Evolutionary conservation across 1,140 invertebrate genomes (phyloP).

Genomic region (Chrysopa pallens): DNA sequence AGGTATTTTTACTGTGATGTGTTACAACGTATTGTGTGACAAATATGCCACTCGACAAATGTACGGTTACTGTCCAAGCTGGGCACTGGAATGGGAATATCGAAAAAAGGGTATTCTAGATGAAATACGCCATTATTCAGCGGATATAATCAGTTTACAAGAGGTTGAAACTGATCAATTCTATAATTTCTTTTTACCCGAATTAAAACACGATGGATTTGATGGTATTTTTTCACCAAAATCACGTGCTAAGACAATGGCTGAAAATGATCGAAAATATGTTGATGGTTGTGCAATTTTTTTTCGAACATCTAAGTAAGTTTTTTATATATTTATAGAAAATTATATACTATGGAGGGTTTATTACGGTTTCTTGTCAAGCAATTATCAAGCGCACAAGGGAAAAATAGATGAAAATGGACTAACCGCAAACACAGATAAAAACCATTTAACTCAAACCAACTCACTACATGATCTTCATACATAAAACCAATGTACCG

Average conservation of each 20-base stretch:
- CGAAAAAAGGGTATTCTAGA: constrained; percentile 94
- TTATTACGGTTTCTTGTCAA: not conserved
- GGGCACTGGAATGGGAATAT: constrained; percentile 97
- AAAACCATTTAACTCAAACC: too few relatives aligned
- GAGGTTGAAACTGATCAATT: constrained; percentile 99
- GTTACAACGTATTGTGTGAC: constrained; percentile 98
- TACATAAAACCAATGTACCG: too few relatives aligned
- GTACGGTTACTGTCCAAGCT: constrained; percentile 94
- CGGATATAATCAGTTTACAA: constrained; percentile 95
- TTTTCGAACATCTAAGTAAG: constrained; percentile 84
- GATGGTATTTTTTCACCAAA: constrained; percentile 98
- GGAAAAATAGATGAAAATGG: not conserved
- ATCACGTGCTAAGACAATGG: constrained; percentile 96
- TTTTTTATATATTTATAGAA: too few relatives aligned
- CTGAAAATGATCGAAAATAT: constrained; percentile 87
- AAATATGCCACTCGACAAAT: constrained; percentile 95
- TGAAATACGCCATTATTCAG: constrained; percentile 90
- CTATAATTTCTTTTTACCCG: constrained; percentile 89
- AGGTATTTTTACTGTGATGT: constrained; percentile 98
- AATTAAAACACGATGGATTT: constrained; percentile 84
- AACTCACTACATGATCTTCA: too few relatives aligned
- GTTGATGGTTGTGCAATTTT: constrained; percentile 99
- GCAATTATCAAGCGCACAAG: not conserved
- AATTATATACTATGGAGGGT: not conserved
- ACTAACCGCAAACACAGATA: too few relatives aligned